Evolutionary conservation across 2,113 vertebrate species (phyloP).

Genomic region (Microcebus tavaratra): DNA sequence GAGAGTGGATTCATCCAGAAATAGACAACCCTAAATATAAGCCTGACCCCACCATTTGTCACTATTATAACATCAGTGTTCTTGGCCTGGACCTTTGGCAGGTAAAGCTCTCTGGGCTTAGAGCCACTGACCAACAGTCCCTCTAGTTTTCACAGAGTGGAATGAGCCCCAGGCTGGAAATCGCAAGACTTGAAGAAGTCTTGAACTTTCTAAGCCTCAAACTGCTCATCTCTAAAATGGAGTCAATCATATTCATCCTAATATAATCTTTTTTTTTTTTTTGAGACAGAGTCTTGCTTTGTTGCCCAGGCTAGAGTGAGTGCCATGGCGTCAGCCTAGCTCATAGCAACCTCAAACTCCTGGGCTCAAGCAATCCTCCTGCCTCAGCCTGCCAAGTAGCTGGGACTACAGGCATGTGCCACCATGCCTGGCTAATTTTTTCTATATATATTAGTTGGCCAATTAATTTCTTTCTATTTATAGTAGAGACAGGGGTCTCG

Average conservation of each 20-base stretch:
- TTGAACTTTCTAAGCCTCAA: constrained; percentile 21
- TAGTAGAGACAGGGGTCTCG: too few species aligned
- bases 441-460: too few species aligned
- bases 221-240: constrained; percentile 45
- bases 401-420: too few species aligned
- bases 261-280: background rate
- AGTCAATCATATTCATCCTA: background rate
- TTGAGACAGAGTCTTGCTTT: too few species aligned
- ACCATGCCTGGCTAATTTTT: too few species aligned
- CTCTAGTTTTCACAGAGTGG: background rate
- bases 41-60: constrained; percentile 87
- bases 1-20: constrained; percentile 90
- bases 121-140: background rate
- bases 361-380: too few species aligned
- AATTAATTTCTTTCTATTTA: too few species aligned
- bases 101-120: constrained; percentile 75
- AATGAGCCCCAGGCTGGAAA: background rate
- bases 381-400: too few species aligned
- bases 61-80: constrained; percentile 86
- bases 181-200: constrained; percentile 22
- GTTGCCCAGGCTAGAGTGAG: too few species aligned
- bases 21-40: constrained; percentile 91
- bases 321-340: too few species aligned
- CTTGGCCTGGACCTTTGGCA: constrained; percentile 90
- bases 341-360: too few species aligned